These are phyloP conservation scores for Coelopa pilipes DNA, from an alignment of 2,888 invertebrate species.

Conservation along the genomic window DNA sequence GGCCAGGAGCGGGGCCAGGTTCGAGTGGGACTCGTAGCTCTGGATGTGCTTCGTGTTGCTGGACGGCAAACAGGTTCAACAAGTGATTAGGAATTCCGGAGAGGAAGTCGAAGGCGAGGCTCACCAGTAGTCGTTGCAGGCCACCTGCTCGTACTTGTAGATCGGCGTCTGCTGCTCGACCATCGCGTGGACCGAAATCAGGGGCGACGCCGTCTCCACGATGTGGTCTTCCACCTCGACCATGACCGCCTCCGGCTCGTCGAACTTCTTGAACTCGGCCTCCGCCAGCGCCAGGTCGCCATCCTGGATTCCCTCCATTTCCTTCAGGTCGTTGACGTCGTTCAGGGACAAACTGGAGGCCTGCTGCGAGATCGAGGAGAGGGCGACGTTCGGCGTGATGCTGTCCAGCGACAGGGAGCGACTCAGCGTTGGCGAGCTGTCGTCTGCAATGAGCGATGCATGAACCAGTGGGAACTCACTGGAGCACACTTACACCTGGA, in stretches of 20 bases:
- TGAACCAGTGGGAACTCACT: slow-evolving; percentile 14
- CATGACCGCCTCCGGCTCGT: slow-evolving; percentile 77
- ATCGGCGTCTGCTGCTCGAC: slow-evolving; percentile 78
- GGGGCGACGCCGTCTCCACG: slow-evolving; percentile 80
- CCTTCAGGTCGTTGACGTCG: slow-evolving; percentile 76
- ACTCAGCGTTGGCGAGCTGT: slow-evolving; percentile 69
- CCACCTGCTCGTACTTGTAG: slow-evolving; percentile 74
- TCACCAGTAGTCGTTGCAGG: slow-evolving; percentile 71
- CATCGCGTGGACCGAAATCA: slow-evolving; percentile 73
- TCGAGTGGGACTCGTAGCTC: slow-evolving; percentile 63
- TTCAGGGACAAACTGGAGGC: slow-evolving; percentile 81
- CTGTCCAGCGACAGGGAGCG: slow-evolving; percentile 84
- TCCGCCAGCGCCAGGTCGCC: slow-evolving; percentile 53
- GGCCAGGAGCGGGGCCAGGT: slow-evolving; percentile 57
- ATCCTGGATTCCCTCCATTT: slow-evolving; percentile 63
- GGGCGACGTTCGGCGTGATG: slow-evolving; percentile 71
- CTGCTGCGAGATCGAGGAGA: slow-evolving; percentile 70
- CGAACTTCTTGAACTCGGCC: slow-evolving; percentile 60
- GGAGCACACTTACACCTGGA: neutral
- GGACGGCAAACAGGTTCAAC: slow-evolving; percentile 9
- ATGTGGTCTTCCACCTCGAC: slow-evolving; percentile 85
- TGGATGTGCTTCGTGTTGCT: slow-evolving; percentile 63
- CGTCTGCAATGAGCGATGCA: slow-evolving; percentile 48
- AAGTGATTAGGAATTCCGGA: neutral
- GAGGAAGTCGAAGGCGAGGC: slow-evolving; percentile 32